Evolutionary conservation across 2,888 invertebrate species (phyloP).

Genomic region (Cylindroiulus punctatus): DNA sequence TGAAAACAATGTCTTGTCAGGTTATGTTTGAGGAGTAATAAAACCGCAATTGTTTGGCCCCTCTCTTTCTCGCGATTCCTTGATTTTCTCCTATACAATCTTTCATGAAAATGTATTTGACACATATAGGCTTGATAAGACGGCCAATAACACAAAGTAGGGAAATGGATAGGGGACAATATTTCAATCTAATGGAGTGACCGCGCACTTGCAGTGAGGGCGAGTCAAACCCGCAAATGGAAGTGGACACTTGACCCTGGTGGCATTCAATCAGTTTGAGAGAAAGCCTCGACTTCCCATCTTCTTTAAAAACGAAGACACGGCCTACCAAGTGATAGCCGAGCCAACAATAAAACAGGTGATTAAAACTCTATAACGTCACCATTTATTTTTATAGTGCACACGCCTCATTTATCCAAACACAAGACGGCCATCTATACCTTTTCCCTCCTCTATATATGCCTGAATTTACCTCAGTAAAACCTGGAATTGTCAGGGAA

Average conservation of each 20-base stretch:
- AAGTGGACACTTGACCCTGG: conserved; percentile 25
- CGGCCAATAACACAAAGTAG: conserved; percentile 1
- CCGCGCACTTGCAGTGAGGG: background rate
- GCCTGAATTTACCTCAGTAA: too few relatives aligned
- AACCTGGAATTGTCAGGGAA: too few relatives aligned
- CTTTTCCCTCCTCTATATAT: background rate
- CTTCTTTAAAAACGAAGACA: conserved; percentile 25
- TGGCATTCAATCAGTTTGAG: background rate
- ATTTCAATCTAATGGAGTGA: conserved; percentile 33
- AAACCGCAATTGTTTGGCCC: background rate
- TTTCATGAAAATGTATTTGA: conserved; percentile 29
- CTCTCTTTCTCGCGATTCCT: background rate
- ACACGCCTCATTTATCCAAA: conserved; percentile 34
- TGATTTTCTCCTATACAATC: conserved; percentile 3
- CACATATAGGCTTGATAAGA: background rate
- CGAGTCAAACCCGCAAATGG: background rate
- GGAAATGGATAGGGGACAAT: conserved; percentile 29
- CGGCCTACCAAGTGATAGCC: background rate
- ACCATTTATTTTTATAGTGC: conserved; percentile 20
- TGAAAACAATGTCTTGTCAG: background rate
- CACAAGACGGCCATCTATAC: background rate
- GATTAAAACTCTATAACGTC: conserved; percentile 12
- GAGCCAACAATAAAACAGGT: conserved; percentile 38
- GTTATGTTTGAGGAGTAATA: background rate
- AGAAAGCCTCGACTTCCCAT: conserved; percentile 10